Evolutionary conservation across 2,113 vertebrate genomes (phyloP), one percentile per base, ranked within the genome.

Genomic region (Caranx melampygus): DNA sequence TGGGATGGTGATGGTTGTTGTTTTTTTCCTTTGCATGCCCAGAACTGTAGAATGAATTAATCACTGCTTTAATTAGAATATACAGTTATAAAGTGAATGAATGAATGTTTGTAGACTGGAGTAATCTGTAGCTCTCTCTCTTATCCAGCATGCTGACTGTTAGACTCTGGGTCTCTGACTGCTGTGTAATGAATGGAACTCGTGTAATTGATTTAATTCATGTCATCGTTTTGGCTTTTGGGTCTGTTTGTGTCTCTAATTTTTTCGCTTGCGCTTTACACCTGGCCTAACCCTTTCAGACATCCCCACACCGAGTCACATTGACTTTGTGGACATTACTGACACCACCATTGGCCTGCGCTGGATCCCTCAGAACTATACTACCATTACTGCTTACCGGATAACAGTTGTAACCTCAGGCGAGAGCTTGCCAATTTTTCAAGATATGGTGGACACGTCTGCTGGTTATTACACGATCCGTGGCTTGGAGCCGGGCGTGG

Each of bases 401-500:
- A 96, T 99, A 95, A 96, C 93, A 62, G 97, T 99, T 93, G 94
- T 96, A 90, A 93, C 96, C 0, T 92, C 95, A 84, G 97, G 97
- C 93, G 95, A 99, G 89, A 96, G 94, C 87, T 89, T 96, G 92
- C 96, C 97, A 75, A 95, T 99, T 92, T 96, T 97, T 92, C 96
- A 98, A 95, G 97, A 98, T 89, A 94, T 96, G 96, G 96, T 99
- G 96, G 95, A 97, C 88, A 93, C 96, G 76, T 95, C 96, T 83
- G 93, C 96, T 87, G 96, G 95, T 94, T 96, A 97, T 96, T 99
- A 99, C 96, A 97, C 96, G 75, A 95, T 99, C 60, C 95, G 92
- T 86, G 98, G 97, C 92, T 91, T 99, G 97, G 97, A 99, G 94
- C 97, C 98, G 12, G 98, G 98, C 89, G 96, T 99, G 96, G 96